Conservation (phyloP, 2,888 invertebrate genomes). For the Drosophila paracracens region DNA sequence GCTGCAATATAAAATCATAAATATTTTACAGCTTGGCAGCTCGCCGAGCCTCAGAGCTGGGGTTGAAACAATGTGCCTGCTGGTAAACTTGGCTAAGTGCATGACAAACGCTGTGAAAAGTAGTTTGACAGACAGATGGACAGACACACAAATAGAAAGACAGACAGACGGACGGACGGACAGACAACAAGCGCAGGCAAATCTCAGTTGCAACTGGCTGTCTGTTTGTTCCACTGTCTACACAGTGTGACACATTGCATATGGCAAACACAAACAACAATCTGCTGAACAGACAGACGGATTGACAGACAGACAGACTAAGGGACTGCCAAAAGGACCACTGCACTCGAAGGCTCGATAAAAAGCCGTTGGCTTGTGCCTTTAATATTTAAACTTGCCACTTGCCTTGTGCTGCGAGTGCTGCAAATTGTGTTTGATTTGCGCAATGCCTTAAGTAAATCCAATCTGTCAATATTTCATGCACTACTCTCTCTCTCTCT, state of each 20-base stretch:
- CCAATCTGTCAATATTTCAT: background rate
- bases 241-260: conserved; percentile 37
- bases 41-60: conserved; percentile 1
- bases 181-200: conserved; percentile 24
- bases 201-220: conserved; percentile 22
- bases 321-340: conserved; percentile 36
- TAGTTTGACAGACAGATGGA: conserved; percentile 50
- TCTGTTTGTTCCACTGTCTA: conserved; percentile 21
- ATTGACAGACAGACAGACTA: conserved; percentile 17
- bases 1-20: conserved; percentile 45
- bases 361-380: conserved; percentile 16
- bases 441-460: background rate
- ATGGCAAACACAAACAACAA: conserved; percentile 26
- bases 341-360: conserved; percentile 16
- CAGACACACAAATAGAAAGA: background rate
- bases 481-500: background rate
- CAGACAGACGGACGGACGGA: background rate
- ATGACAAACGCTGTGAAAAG: conserved; percentile 67
- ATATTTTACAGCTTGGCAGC: conserved; percentile 40
- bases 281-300: conserved; percentile 30
- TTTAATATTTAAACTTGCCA: conserved; percentile 40
- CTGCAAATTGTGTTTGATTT: conserved; percentile 13
- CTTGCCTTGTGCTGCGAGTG: background rate
- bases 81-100: conserved; percentile 70
- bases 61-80: conserved; percentile 38